A percentile compares a stretch with the other conserved stretches of the same genome.
Evolutionary conservation across 1,140 invertebrate species (phyloP).

Genomic region (Teleopsis dalmanni): DNA sequence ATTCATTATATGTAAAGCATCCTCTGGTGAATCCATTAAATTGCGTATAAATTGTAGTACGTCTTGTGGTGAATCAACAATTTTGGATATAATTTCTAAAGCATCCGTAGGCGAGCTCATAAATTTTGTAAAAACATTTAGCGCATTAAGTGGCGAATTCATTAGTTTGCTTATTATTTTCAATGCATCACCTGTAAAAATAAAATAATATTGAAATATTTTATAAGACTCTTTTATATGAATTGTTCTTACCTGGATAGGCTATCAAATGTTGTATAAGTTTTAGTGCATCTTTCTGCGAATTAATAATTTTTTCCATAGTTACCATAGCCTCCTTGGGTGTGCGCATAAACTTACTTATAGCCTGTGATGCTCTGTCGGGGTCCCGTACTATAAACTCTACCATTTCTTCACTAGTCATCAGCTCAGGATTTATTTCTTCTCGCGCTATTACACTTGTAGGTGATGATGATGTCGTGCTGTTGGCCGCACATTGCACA

Average conservation of each 20-base stretch:
- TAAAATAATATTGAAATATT: neutral
- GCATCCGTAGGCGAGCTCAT: constrained; percentile 43
- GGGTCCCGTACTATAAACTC: constrained; percentile 39
- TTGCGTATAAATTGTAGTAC: constrained; percentile 41
- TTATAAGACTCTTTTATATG: neutral
- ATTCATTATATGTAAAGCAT: constrained; percentile 42
- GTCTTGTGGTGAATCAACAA: constrained; percentile 40
- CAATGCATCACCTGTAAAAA: constrained; percentile 31
- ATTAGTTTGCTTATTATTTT: constrained; percentile 44
- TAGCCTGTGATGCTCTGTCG: constrained; percentile 35
- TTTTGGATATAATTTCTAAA: constrained; percentile 42
- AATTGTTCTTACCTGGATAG: constrained; percentile 27
- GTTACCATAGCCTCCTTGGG: constrained; percentile 36
- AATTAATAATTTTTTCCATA: constrained; percentile 39
- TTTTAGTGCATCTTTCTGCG: constrained; percentile 37
- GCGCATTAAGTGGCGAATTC: constrained; percentile 42
- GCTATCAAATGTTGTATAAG: constrained; percentile 41
- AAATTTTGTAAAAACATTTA: constrained; percentile 44
- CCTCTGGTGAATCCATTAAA: constrained; percentile 39
- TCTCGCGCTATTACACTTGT: neutral
- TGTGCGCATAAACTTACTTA: constrained; percentile 37
- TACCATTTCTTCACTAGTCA: constrained; percentile 37
- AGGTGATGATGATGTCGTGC: neutral
- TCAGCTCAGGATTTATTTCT: constrained; percentile 27
- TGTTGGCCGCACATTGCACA: neutral